Evolutionary conservation across 2,888 invertebrate species (phyloP).

Genomic region (Rotaria socialis): DNA sequence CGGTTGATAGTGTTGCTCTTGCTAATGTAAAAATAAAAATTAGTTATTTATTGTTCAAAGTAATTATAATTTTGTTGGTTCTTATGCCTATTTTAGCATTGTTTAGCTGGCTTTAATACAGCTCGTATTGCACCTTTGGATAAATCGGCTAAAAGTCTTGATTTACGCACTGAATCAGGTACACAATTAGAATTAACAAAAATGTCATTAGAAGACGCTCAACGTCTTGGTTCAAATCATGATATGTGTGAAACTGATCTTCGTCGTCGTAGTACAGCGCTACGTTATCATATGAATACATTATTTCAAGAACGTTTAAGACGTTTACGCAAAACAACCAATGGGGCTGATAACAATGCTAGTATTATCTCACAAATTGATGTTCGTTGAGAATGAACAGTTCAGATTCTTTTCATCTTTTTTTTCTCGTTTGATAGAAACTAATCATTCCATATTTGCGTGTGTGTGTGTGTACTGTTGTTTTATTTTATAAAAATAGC

Average conservation of each 20-base stretch:
- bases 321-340: constrained; percentile 9
- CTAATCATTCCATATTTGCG: not conserved
- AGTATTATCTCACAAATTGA: constrained; percentile 25
- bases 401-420: not conserved
- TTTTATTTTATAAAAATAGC: not conserved
- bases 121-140: constrained; percentile 21
- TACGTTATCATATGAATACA: constrained; percentile 33
- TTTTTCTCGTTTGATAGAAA: not conserved
- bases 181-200: constrained; percentile 33
- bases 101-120: constrained; percentile 15
- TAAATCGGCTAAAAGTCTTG: constrained; percentile 36
- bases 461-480: not conserved
- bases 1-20: constrained; percentile 21
- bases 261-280: constrained; percentile 19
- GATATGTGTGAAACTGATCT: constrained; percentile 27
- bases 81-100: not conserved
- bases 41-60: not conserved
- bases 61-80: not conserved
- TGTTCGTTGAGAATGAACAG: constrained; percentile 18
- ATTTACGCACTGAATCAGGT: constrained; percentile 33
- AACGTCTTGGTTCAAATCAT: constrained; percentile 20
- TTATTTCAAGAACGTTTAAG: constrained; percentile 37
- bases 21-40: not conserved
- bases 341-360: not conserved
- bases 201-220: constrained; percentile 35